Evolutionary conservation across 2,888 invertebrate genomes (phyloP).

Genomic region (Anarsia innoxiella): DNA sequence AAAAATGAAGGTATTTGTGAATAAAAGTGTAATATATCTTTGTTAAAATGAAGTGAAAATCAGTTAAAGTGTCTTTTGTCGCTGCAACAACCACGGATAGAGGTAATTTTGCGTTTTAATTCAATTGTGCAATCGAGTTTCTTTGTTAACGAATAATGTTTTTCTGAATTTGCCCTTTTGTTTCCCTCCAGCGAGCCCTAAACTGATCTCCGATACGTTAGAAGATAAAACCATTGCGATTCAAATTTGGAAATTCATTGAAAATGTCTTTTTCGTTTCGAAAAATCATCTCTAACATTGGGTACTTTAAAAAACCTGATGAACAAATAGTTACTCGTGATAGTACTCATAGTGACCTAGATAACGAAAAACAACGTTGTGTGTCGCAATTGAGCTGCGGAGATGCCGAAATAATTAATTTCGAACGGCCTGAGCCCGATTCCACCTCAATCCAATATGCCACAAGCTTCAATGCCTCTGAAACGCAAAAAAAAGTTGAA

Average conservation of each 20-base stretch:
- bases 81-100: slow-evolving; percentile 4
- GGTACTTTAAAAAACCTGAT: slow-evolving; percentile 55
- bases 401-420: slow-evolving; percentile 28
- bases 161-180: slow-evolving; percentile 14
- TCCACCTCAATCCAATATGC: slow-evolving; percentile 41
- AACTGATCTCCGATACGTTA: slow-evolving; percentile 1
- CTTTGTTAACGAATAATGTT: slow-evolving; percentile 10
- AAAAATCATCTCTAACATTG: slow-evolving; percentile 63
- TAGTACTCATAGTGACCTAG: slow-evolving; percentile 15
- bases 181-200: slow-evolving; percentile 5
- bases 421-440: slow-evolving; percentile 46
- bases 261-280: slow-evolving; percentile 64
- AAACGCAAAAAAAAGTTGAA: slow-evolving; percentile 38
- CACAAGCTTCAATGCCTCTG: slow-evolving; percentile 36
- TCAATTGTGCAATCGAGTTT: background rate
- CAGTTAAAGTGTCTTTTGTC: slow-evolving; percentile 19
- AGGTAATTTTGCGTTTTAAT: slow-evolving; percentile 9
- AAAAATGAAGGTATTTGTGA: slow-evolving; percentile 36
- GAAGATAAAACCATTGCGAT: too few relatives aligned
- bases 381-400: slow-evolving; percentile 19
- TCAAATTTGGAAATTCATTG: slow-evolving; percentile 4
- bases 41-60: slow-evolving; percentile 31
- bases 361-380: slow-evolving; percentile 17
- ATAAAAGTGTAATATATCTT: slow-evolving; percentile 19
- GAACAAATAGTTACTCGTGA: slow-evolving; percentile 23